Base-by-base conservation (phyloP, 1,140 invertebrate genomes). In the Pygmarrhopalites habei region DNA sequence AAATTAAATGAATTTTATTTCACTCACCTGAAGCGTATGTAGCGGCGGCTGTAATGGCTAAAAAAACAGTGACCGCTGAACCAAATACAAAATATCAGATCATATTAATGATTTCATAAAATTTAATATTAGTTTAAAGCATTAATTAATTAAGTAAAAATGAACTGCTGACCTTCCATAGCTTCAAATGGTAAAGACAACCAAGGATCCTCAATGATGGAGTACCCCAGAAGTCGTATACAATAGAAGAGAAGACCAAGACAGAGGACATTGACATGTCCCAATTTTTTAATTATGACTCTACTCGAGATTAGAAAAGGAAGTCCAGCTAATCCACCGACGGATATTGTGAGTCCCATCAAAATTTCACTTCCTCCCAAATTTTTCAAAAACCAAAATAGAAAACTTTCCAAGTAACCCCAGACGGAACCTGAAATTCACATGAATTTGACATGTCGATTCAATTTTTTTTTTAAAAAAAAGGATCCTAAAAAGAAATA, bases 351-450 rank as follows among this genome's bases (percentile, higher is more conserved):
- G 55, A 92, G 82, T 19, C 90, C 90, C 83, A 92, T 89, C 26
- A 92, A 77, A 10, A 85, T 86, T 64, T 87, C 83, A 1, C 85
- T 85, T 10, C 83, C 86, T 17, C 87, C 88, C 58, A 91, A 76
- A 72, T 89, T 88, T 75, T 89, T 82, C 10, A 92, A 80, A 61
- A 90, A 80, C 88, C 88, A 91, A 75, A 92, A 92, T 2, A 92
- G 77, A 75, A 91, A 93, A 60, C 84, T 89, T 75, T 91, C 89
- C 43, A 90, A 84, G 74, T 88, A 90, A 7, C 89, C 89, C 86
- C 87, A 90, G 14, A 84, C 84, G 0, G 82, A 85, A 10, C 88
- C 87, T 88, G 74, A 17, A 77, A 76, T 66, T 41, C 26, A 59
- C 29, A 46, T 35, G 26, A n/a, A 44, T 46, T 21, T n/a, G n/a